These are phyloP conservation scores for Parnassius smintheus DNA, from an alignment of 2,888 invertebrate genomes.

Conservation along the genomic window DNA sequence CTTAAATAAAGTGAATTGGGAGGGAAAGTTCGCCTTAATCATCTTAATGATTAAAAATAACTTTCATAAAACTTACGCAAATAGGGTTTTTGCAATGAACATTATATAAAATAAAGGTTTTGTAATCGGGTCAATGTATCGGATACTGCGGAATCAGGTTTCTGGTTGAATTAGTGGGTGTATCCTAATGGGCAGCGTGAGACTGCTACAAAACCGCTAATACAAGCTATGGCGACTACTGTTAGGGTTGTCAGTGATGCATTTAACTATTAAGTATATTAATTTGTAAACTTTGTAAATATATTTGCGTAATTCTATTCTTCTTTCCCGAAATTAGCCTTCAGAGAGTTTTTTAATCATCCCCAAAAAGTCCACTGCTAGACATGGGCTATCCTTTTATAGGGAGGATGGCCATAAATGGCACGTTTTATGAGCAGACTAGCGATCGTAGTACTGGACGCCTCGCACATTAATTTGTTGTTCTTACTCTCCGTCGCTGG, in stretches of 20 bases:
- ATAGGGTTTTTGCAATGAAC: conserved; percentile 9
- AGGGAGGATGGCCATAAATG: not conserved
- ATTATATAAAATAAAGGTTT: conserved; percentile 46
- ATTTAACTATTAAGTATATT: not conserved
- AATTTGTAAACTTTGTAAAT: not conserved
- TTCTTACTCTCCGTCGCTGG: too few relatives aligned
- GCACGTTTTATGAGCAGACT: not conserved
- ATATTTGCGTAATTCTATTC: not conserved
- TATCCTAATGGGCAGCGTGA: conserved; percentile 72
- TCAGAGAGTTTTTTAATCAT: too few relatives aligned
- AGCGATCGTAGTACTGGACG: not conserved
- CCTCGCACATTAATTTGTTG: too few relatives aligned
- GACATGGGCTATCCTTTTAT: not conserved
- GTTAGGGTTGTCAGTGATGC: conserved; percentile 36
- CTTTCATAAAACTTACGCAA: conserved; percentile 1
- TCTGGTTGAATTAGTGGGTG: conserved; percentile 70
- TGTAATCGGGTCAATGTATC: conserved; percentile 63
- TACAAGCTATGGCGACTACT: conserved; percentile 11
- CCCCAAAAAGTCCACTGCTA: not conserved
- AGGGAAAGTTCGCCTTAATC: too few relatives aligned
- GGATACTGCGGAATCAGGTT: conserved; percentile 59
- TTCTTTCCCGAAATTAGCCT: not conserved
- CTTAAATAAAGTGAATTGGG: too few relatives aligned
- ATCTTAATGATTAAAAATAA: conserved; percentile 12
- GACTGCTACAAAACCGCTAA: conserved; percentile 43